A percentile compares a stretch with the other conserved stretches of the same genome.
Conservation (phyloP, 2,113 vertebrate species). For the Benitochromis conjunctus region DNA sequence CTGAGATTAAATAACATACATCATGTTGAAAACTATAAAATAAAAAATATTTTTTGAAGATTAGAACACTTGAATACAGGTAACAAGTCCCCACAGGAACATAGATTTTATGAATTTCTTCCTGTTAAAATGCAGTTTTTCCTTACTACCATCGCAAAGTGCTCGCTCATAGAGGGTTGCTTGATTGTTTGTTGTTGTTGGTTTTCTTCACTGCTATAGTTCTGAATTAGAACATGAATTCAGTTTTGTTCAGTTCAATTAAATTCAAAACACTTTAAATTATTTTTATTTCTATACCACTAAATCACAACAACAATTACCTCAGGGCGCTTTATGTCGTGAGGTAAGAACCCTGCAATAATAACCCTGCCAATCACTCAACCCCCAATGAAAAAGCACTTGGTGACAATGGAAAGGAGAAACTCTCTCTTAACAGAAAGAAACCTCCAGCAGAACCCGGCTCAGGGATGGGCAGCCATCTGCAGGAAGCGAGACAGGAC, state of each 20-base stretch:
- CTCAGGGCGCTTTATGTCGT: background rate
- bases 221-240: background rate
- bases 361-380: rapidly evolving
- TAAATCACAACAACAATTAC: background rate
- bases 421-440: background rate
- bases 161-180: background rate
- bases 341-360: rapidly evolving
- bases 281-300: too few relatives aligned
- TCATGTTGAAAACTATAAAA: background rate
- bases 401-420: background rate
- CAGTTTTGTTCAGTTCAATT: background rate
- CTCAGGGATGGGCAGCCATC: background rate
- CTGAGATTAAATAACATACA: background rate
- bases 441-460: background rate
- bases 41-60: rapidly evolving
- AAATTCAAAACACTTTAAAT: background rate
- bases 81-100: background rate
- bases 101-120: background rate
- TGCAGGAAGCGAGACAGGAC: background rate
- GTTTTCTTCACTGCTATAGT: rapidly evolving
- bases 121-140: background rate
- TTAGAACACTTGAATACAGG: background rate
- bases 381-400: rapidly evolving
- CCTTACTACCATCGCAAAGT: background rate
- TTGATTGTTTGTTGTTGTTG: background rate